phyloP scores from a whole-genome alignment of 2,888 invertebrate genomes.

The Helicoverpa assulta region DNA sequence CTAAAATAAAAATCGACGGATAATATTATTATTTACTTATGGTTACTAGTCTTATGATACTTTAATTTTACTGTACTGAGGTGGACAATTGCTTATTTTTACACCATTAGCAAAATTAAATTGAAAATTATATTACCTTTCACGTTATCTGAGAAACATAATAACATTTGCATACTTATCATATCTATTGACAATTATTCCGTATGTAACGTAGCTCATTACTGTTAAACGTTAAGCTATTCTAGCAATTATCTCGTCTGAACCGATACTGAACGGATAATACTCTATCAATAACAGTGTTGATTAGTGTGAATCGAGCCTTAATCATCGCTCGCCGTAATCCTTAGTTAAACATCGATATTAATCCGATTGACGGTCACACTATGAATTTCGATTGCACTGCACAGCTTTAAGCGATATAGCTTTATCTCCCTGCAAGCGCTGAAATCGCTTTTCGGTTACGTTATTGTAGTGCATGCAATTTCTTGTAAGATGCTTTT shows the following conservation, averaged over 20 bases:
- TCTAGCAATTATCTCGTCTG: constrained; percentile 6
- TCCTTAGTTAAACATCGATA: constrained; percentile 36
- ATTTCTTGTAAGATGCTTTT: constrained; percentile 37
- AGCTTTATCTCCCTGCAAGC: background rate
- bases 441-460: constrained; percentile 8
- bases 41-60: no score
- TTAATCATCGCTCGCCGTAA: constrained; percentile 27
- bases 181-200: background rate
- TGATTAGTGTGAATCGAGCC: constrained; percentile 31
- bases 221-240: constrained; percentile 2
- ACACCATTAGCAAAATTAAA: no score
- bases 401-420: constrained; percentile 7
- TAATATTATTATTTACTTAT: no score
- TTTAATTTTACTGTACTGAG: no score
- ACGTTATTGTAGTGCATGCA: constrained; percentile 15
- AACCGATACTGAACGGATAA: constrained; percentile 24
- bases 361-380: constrained; percentile 37
- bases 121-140: no score
- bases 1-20: no score
- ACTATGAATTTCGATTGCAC: constrained; percentile 28
- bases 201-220: background rate
- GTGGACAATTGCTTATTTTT: no score
- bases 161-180: background rate
- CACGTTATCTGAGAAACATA: background rate
- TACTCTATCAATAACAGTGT: constrained; percentile 36